Base-by-base conservation (phyloP, 1,140 invertebrate genomes). In the Mylabris phalerata region DNA sequence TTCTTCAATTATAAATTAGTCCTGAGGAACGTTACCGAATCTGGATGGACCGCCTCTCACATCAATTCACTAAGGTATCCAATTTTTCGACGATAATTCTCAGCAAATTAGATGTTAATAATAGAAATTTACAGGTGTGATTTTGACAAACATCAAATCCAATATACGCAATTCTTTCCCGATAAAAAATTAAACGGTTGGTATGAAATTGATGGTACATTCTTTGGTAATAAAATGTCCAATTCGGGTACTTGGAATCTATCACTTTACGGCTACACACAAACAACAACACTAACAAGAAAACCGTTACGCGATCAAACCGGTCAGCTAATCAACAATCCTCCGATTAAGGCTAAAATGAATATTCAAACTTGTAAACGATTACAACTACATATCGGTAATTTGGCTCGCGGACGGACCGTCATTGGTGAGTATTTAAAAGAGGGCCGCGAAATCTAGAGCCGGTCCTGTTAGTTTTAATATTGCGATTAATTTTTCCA, bases 141-240 rank as follows among this genome's bases (percentile, higher is more conserved):
- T 62, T 77, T 78, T 67, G 77, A 80, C 11, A 82, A 82, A 52
- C 71, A 82, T 25, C 75, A 76, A 24, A 82, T 88, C 2, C 79
- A 87, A 44, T 88, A 89, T 65, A 84, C 86, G 0, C 89, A 92
- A 74, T 87, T 84, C 71, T 92, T 90, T 67, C 89, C 89, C 2
- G 86, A 88, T 57, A 92, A 92, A 65, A 82, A 77, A 56, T 68
- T 92, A 1, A 72, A 78, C 42, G 88, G 89, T 4, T 76, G 82
- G 47, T 92, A 87, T 58, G 82, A 85, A 61, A 79, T 86, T 44
- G 77, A 81, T 51, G 86, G 80, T 4, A 78, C 75, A 45, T 71
- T 84, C 26, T 71, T 90, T 9, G 82, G 84, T 4, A 73, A 78
- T 1, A 78, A 75, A 43, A 74, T 87, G 9, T 67, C 68, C 0